Evolutionary conservation across 1,140 invertebrate genomes (phyloP).

Genomic region (Papilio helenus): DNA sequence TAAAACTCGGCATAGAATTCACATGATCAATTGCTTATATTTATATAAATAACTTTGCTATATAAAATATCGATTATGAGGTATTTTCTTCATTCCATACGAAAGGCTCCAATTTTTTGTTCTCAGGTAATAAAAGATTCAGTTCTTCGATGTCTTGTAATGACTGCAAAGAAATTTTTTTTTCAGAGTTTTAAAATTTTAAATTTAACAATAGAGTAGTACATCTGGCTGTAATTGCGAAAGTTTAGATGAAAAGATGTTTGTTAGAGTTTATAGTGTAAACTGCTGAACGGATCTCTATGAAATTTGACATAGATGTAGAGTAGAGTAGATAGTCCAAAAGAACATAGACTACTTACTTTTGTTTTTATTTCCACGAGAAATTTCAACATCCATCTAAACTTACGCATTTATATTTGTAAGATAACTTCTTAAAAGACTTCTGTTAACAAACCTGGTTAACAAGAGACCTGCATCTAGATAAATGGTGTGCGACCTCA

Average conservation of each 20-base stretch:
- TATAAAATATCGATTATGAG: conserved; percentile 24
- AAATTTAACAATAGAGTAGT: too few relatives aligned
- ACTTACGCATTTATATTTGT: too few relatives aligned
- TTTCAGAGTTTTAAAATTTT: too few relatives aligned
- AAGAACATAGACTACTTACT: too few relatives aligned
- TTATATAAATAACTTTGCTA: neutral
- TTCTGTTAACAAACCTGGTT: conserved; percentile 78
- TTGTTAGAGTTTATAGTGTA: too few relatives aligned
- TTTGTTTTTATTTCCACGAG: too few relatives aligned
- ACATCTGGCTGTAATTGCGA: too few relatives aligned
- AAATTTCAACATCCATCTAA: too few relatives aligned
- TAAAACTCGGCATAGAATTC: neutral
- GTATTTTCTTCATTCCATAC: conserved; percentile 87
- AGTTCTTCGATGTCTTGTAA: conserved; percentile 92
- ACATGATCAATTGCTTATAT: neutral
- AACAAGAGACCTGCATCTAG: conserved; percentile 91
- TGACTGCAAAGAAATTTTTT: conserved; percentile 83
- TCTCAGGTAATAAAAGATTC: conserved; percentile 92
- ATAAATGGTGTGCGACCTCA: conserved; percentile 86
- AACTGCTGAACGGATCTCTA: too few relatives aligned
- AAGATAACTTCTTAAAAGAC: neutral
- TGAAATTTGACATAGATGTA: too few relatives aligned
- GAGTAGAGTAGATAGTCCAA: too few relatives aligned
- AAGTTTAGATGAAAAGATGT: too few relatives aligned
- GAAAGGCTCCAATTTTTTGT: conserved; percentile 94